Base-by-base conservation (phyloP, 2,113 vertebrate genomes). In the Lampris megalopsis region DNA sequence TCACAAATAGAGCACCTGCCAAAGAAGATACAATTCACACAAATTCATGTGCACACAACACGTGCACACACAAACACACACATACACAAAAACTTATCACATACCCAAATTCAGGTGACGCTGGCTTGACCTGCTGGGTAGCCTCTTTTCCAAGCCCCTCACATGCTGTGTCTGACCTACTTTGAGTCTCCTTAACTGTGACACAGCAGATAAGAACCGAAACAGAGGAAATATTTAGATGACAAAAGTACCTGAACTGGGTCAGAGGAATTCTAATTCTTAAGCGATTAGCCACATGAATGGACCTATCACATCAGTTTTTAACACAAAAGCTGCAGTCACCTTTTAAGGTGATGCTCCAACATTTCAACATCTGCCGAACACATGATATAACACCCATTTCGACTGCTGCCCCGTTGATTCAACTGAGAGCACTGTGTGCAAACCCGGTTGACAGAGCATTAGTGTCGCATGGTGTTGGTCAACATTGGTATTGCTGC, bases 1-100 rank as follows among this genome's bases (percentile, higher is more conserved):
- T 79, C 73, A 83, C 63, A 89, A 86, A 90, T 85, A 88, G 83
- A 80, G 73, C 87, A 87, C 81, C 71, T 60, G 72, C 63, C 79
- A 64, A 84, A 75, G 77, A 73, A 80, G 71, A 76, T 52, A 61
- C 57, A 38, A 76, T 79, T 57, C 82, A 73, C 84, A 75, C 59
- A 9, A 43, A 50, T 56, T 24, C 24, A 24, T 73, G 42, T 71
- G 48, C 63, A 62, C 74, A 71, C 62, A 78, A 42, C 61, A 62
- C 13, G 74, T 11, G 50, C 37, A 63, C 41, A 35, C 9, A 24
- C 49, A 13, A 6, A 56, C 60, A 11, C 36, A 52, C 48, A 54
- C 3, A 80, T 40, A 42, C 38, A 61, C 43, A 35, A 71, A 63
- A 10, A 41, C n/a, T 38, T 4, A 74, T 60, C 40, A 64, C 56